Percentiles rank a stretch among this genome's conserved stretches.
phyloP scores from a whole-genome alignment of 2,113 vertebrate species.

The Aleadryas rufinucha region DNA sequence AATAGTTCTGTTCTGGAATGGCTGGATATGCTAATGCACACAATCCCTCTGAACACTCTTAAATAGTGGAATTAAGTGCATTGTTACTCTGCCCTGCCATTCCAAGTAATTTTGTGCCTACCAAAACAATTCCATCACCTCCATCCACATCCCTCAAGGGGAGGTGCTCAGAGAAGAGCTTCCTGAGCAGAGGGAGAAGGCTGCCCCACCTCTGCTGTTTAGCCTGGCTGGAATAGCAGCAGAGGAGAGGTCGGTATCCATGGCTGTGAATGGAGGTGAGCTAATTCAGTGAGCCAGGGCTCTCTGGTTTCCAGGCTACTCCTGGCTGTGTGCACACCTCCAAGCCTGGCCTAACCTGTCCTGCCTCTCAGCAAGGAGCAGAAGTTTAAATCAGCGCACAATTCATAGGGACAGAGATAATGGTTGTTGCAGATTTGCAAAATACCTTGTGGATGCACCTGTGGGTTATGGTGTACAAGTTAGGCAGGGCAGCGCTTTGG shows the following conservation, averaged over 20 bases:
- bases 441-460: accelerated
- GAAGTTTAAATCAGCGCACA: background rate
- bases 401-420: accelerated
- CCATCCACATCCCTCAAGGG: background rate
- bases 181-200: background rate
- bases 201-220: background rate
- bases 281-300: background rate
- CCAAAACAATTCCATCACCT: background rate
- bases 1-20: too few relatives aligned
- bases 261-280: too few relatives aligned
- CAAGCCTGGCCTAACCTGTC: background rate
- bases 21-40: background rate
- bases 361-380: background rate
- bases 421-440: background rate
- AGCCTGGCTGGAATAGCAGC: background rate
- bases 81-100: background rate
- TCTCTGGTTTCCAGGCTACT: background rate
- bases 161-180: background rate
- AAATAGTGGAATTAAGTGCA: background rate
- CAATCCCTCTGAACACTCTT: background rate
- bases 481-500: accelerated
- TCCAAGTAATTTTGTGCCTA: background rate
- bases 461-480: accelerated
- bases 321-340: background rate
- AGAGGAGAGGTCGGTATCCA: accelerated